phyloP scores from a whole-genome alignment of 1,140 invertebrate species.

The Cyphomyrmex costatus region DNA sequence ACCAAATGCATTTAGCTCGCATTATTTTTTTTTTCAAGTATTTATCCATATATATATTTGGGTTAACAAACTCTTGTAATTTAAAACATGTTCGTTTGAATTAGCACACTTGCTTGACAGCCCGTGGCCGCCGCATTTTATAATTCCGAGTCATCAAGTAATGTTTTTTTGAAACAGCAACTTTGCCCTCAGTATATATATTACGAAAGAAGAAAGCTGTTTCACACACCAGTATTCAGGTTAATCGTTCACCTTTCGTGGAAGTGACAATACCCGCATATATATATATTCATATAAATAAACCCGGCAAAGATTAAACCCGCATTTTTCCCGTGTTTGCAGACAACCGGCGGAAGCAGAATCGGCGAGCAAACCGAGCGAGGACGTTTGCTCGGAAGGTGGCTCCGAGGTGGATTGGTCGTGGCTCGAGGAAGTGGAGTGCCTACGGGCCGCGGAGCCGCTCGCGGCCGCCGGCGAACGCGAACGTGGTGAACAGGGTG shows the following conservation, averaged over 20 bases:
- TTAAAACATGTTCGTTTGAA: too few species aligned
- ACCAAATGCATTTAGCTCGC: too few species aligned
- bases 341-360: conserved; percentile 41
- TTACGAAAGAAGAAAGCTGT: neutral
- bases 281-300: too few species aligned
- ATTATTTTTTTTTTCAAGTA: too few species aligned
- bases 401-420: conserved; percentile 86
- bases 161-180: too few species aligned
- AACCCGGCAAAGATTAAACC: conserved; percentile 22
- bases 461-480: conserved; percentile 47
- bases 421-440: conserved; percentile 84
- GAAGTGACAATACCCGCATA: conserved; percentile 9
- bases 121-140: too few species aligned
- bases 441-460: conserved; percentile 52
- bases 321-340: conserved; percentile 15
- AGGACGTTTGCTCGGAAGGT: conserved; percentile 79
- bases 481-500: conserved; percentile 22
- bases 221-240: neutral
- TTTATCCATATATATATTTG: too few species aligned
- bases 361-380: neutral
- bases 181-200: too few species aligned
- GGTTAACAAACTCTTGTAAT: too few species aligned
- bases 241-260: neutral
- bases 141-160: too few species aligned
- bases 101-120: too few species aligned